Base-by-base conservation (phyloP, 2,888 invertebrate species). In the Sicus ferrugineus region DNA sequence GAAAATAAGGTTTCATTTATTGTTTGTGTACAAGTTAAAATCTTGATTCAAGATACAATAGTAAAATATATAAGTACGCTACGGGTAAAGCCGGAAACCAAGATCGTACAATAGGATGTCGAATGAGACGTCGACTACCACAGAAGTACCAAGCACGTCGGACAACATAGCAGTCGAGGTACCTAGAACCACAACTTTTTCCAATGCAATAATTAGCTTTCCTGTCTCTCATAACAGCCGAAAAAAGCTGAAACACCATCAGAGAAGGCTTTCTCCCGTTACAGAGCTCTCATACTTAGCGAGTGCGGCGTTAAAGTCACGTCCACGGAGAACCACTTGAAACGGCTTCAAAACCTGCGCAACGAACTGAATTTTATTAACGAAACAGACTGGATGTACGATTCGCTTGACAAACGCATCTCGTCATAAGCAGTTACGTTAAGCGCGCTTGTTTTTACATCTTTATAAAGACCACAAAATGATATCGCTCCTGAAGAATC, bases 321-420 rank as follows among this genome's bases (percentile, higher is more conserved):
- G 0, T 87, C 88, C 28, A 88, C 89, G 50, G 93, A 93, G 79
- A 87, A 90, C 70, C 93, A 93, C 76, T 87, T 90, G 70, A 91
- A 90, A 79, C 88, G 93, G 73, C 87, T 94, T 68, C 91, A 91
- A 82, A 86, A 87, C 46, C 83, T 94, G 48, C 87, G 93, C 70
- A 93, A 92, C 82, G 92, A 93, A 84, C 84, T 93, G 68, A 92
- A 92, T 75, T 91, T 90, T 80, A 85, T 94, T n/a, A 92, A 91
- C 80, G 89, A 90, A 67, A 93, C 93, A 0, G 92, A 93, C 79
- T 94, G 94, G 94, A 90, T 91, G 84, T 93, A 91, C 86, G 90
- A 92, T 65, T 86, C 89, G 50, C 88, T 89, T 76, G 92, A 93
- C 73, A 91, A 90, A 67, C 83, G 80, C 46, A 73, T 74, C 5